Evolutionary conservation across 2,888 invertebrate genomes (phyloP).

Genomic region (Camponotus fellah): DNA sequence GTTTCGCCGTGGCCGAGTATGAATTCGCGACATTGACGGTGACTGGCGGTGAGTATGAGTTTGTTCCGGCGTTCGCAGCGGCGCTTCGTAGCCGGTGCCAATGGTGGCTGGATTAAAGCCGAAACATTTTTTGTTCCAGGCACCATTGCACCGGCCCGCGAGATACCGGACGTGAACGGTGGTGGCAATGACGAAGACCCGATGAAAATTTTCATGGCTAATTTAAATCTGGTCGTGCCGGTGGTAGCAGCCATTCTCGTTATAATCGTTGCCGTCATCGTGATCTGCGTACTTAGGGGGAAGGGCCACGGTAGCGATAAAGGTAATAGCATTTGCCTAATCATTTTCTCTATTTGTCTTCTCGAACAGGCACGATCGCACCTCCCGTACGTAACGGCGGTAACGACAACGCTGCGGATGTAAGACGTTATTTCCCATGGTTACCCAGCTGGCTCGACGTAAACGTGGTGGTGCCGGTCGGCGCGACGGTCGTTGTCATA

Average conservation of each 20-base stretch:
- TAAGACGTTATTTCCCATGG: conserved; percentile 90
- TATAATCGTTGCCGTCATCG: conserved; percentile 96
- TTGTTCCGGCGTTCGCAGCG: background rate
- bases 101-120: conserved; percentile 81
- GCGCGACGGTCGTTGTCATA: conserved; percentile 96
- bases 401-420: conserved; percentile 85
- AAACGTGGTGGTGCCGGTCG: conserved; percentile 95
- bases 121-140: conserved; percentile 91
- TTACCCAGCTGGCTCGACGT: conserved; percentile 95
- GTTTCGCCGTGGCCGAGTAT: conserved; percentile 97
- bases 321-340: conserved; percentile 83
- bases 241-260: conserved; percentile 96
- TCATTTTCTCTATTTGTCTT: conserved; percentile 59
- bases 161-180: conserved; percentile 91
- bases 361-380: conserved; percentile 91
- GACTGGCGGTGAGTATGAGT: conserved; percentile 93
- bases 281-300: conserved; percentile 96
- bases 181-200: conserved; percentile 90
- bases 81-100: conserved; percentile 80
- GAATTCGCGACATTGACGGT: conserved; percentile 98
- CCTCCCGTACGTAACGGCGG: conserved; percentile 89
- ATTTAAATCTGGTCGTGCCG: conserved; percentile 97
- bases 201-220: conserved; percentile 94
- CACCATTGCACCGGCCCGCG: conserved; percentile 97
- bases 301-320: conserved; percentile 94